Percentiles rank a stretch among this genome's conserved stretches.
Evolutionary conservation across 2,113 vertebrate species (phyloP).

Genomic region (Daboia siamensis): DNA sequence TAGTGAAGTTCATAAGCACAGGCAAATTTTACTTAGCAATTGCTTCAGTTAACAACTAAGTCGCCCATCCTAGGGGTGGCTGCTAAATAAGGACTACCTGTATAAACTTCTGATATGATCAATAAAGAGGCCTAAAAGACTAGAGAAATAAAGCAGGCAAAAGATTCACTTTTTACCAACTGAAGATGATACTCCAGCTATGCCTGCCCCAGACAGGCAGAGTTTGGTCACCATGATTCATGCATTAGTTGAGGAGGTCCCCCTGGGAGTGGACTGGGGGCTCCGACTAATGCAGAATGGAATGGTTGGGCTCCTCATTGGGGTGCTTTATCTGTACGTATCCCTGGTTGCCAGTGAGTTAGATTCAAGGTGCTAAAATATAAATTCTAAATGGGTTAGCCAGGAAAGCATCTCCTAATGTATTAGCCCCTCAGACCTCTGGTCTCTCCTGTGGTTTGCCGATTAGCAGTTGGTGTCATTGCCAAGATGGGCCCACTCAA

Average conservation of each 20-base stretch:
- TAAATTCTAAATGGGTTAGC: neutral
- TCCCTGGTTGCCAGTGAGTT: neutral
- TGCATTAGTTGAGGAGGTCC: neutral
- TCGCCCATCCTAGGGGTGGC: neutral
- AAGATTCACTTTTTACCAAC: neutral
- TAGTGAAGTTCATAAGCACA: neutral
- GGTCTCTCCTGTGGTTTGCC: neutral
- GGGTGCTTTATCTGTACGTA: neutral
- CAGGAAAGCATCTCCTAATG: neutral
- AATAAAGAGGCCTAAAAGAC: neutral
- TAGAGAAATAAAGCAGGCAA: neutral
- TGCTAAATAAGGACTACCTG: neutral
- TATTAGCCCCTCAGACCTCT: neutral
- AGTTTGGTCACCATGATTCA: neutral
- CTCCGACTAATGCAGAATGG: neutral
- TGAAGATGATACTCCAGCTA: neutral
- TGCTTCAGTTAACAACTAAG: neutral
- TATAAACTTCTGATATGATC: neutral
- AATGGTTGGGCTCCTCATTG: neutral
- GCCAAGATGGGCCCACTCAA: neutral
- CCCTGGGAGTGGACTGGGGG: neutral
- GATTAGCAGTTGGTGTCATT: neutral
- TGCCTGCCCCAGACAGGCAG: neutral
- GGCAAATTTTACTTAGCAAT: neutral
- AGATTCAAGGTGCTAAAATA: neutral